Conservation (phyloP, 2,888 invertebrate genomes). For the Chesias legatella region DNA sequence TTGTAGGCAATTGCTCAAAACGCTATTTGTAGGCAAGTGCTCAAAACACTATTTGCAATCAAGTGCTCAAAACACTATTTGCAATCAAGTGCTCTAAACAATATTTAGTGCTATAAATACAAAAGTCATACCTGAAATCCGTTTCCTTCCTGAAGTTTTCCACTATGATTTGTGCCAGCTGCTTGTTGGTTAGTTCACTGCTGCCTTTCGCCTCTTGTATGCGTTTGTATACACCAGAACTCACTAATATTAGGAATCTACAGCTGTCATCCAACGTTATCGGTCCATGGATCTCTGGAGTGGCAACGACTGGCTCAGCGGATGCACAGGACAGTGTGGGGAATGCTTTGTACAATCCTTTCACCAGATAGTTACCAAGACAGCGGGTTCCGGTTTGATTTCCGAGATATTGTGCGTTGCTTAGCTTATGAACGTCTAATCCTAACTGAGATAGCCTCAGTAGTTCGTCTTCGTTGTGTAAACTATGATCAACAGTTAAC, state of each 20-base stretch:
- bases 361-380: conserved; percentile 92
- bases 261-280: conserved; percentile 88
- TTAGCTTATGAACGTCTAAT: conserved; percentile 84
- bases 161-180: conserved; percentile 88
- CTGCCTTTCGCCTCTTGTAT: conserved; percentile 87
- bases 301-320: conserved; percentile 90
- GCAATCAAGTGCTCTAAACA: too few relatives aligned
- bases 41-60: too few relatives aligned
- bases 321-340: conserved; percentile 85
- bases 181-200: conserved; percentile 89
- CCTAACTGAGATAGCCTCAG: conserved; percentile 88
- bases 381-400: conserved; percentile 92
- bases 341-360: conserved; percentile 91
- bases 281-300: conserved; percentile 91
- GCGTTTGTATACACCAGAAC: conserved; percentile 91
- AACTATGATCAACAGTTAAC: conserved; percentile 91
- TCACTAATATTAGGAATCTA: conserved; percentile 91
- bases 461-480: conserved; percentile 92
- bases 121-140: conserved; percentile 68
- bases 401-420: conserved; percentile 85
- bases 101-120: too few relatives aligned
- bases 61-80: too few relatives aligned
- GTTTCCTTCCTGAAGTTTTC: conserved; percentile 90
- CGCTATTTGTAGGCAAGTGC: too few relatives aligned
- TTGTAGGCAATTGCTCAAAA: too few relatives aligned